phyloP scores from a whole-genome alignment of 2,797 vertebrate genomes.

The Xenentodon cancila region DNA sequence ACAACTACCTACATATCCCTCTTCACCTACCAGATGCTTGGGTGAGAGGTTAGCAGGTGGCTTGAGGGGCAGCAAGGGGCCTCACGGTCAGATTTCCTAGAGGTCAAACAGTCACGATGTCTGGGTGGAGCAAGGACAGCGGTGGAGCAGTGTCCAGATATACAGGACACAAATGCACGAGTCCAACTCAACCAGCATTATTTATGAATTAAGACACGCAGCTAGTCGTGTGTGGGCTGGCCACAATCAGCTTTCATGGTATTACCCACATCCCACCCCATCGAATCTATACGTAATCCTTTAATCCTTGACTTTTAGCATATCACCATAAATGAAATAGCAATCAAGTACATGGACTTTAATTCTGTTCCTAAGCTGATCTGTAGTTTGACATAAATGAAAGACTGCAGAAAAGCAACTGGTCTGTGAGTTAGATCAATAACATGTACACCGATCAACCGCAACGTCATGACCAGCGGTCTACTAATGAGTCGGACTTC shows the following conservation, averaged over 20 bases:
- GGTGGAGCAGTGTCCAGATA: slow-evolving; percentile 37
- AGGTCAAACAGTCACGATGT: slow-evolving; percentile 56
- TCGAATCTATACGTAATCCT: slow-evolving; percentile 63
- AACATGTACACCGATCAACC: slow-evolving; percentile 17
- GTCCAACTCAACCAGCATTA: slow-evolving; percentile 66
- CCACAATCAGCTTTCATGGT: slow-evolving; percentile 72
- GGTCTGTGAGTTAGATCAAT: slow-evolving; percentile 34
- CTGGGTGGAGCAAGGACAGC: slow-evolving; percentile 3
- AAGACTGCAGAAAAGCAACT: background rate
- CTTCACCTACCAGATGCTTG: slow-evolving; percentile 73
- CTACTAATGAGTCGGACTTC: background rate
- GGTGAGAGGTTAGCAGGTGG: slow-evolving; percentile 84
- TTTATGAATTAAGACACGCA: slow-evolving; percentile 53
- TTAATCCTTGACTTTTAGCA: slow-evolving; percentile 61
- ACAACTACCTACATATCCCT: slow-evolving; percentile 41
- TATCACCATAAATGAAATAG: slow-evolving; percentile 41
- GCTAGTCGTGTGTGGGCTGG: slow-evolving; percentile 27
- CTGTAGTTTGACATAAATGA: slow-evolving; percentile 20
- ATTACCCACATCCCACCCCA: slow-evolving; percentile 47
- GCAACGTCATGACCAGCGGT: background rate
- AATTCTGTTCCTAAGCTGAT: slow-evolving; percentile 8
- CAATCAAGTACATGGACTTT: slow-evolving; percentile 7
- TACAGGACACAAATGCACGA: slow-evolving; percentile 40
- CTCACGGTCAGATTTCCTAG: slow-evolving; percentile 68
- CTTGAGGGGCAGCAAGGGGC: slow-evolving; percentile 60